These are phyloP conservation scores for Notodonta dromedarius DNA, from an alignment of 2,888 invertebrate genomes.

Conservation along the genomic window DNA sequence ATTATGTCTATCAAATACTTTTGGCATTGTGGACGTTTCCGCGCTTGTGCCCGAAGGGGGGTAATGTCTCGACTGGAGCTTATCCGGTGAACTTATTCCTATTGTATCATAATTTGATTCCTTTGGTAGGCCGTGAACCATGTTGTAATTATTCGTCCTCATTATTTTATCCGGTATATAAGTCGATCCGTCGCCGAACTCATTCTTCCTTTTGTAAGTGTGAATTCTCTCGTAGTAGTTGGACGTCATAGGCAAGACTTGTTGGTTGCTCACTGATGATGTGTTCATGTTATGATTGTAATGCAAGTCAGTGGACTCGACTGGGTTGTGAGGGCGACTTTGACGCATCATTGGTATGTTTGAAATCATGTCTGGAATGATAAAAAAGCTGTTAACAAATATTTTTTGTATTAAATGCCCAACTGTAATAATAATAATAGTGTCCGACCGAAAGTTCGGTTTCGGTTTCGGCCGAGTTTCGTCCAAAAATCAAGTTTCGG, in stretches of 20 bases:
- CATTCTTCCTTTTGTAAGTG: conserved; percentile 71
- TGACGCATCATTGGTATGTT: conserved; percentile 70
- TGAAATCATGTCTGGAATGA: conserved; percentile 67
- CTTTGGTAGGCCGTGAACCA: conserved; percentile 63
- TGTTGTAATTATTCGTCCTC: conserved; percentile 64
- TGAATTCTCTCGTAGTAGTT: conserved; percentile 71
- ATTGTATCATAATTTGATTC: conserved; percentile 62
- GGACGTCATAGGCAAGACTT: conserved; percentile 62
- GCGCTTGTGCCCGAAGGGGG: conserved; percentile 62
- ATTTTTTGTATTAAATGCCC: no score
- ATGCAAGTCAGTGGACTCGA: conserved; percentile 73
- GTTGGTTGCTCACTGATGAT: conserved; percentile 56
- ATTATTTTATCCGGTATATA: conserved; percentile 76
- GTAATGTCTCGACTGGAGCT: conserved; percentile 60
- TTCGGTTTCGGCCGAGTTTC: no score
- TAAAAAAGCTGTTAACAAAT: not conserved
- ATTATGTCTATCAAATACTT: conserved; percentile 71
- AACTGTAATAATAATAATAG: no score
- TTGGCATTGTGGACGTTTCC: conserved; percentile 57
- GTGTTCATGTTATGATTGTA: conserved; percentile 64
- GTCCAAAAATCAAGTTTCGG: no score
- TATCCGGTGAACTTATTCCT: conserved; percentile 56
- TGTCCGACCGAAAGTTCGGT: no score
- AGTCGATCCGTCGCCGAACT: conserved; percentile 67
- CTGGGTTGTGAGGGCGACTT: conserved; percentile 62